These are phyloP conservation scores for Scomberomorus guttatus DNA, from an alignment of 2,797 vertebrate species.

Conservation along the genomic window DNA sequence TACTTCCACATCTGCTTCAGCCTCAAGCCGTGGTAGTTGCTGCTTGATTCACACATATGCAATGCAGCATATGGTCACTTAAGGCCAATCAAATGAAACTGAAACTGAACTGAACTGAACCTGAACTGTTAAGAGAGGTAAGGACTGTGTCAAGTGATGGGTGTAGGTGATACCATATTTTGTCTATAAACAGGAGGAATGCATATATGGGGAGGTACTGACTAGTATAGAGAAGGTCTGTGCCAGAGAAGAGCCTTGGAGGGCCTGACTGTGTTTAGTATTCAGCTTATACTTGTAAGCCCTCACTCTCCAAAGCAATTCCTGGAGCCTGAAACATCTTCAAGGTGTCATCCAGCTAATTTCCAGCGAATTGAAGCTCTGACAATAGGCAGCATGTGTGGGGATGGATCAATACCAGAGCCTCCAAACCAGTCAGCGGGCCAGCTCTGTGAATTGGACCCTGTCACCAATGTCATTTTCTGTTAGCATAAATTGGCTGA, in stretches of 20 bases:
- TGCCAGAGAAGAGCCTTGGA: neutral
- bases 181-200: too few relatives aligned
- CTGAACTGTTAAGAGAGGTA: too few relatives aligned
- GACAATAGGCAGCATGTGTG: constrained; percentile 24
- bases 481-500: constrained; percentile 62
- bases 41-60: too few relatives aligned
- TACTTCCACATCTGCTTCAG: too few relatives aligned
- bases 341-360: constrained; percentile 68
- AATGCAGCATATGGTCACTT: too few relatives aligned
- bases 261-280: neutral
- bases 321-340: constrained; percentile 29
- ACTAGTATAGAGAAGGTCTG: neutral
- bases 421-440: constrained; percentile 28
- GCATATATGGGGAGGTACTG: neutral
- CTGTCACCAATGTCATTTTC: constrained; percentile 73
- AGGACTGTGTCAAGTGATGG: too few relatives aligned
- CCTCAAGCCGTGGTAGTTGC: too few relatives aligned
- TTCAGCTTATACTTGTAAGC: constrained; percentile 10
- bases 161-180: too few relatives aligned
- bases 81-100: too few relatives aligned
- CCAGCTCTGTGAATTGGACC: constrained; percentile 52
- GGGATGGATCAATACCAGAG: constrained; percentile 58
- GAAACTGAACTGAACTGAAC: too few relatives aligned
- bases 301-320: constrained; percentile 28
- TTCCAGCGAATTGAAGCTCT: constrained; percentile 43